These are phyloP conservation scores for Bathynomus jamesi DNA, from an alignment of 1,140 invertebrate genomes.

Conservation along the genomic window DNA sequence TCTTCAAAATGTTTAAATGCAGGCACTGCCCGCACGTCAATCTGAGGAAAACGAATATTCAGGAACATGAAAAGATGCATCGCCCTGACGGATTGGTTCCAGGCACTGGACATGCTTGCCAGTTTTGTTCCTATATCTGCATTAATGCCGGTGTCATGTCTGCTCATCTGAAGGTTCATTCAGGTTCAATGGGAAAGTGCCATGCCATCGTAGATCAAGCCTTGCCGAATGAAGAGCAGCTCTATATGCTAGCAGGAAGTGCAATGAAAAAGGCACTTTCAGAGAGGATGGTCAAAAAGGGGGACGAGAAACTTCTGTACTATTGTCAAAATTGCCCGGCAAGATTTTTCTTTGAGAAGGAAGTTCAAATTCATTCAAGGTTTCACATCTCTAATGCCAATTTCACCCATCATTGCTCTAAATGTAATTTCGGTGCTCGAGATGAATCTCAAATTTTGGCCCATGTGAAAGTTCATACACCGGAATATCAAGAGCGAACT, in stretches of 20 bases:
- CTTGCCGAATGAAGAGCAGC: conserved; percentile 57
- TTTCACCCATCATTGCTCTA: conserved; percentile 58
- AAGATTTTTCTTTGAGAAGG: conserved; percentile 56
- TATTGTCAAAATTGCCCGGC: conserved; percentile 63
- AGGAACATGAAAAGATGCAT: conserved; percentile 81
- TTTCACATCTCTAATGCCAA: conserved; percentile 54
- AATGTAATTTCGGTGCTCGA: conserved; percentile 67
- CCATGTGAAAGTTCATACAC: conserved; percentile 67
- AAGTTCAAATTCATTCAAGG: conserved; percentile 57
- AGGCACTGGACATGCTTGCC: conserved; percentile 48
- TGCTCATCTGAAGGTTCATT: conserved; percentile 69
- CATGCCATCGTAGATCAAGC: conserved; percentile 59
- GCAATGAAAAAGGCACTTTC: conserved; percentile 5
- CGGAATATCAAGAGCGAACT: conserved; percentile 69
- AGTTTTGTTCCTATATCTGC: conserved; percentile 72
- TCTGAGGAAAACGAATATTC: conserved; percentile 63
- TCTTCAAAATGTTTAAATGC: conserved; percentile 77
- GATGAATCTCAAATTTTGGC: conserved; percentile 58
- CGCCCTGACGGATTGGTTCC: conserved; percentile 43
- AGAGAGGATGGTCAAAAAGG: not conserved
- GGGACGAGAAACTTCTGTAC: conserved; percentile 43
- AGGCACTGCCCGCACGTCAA: conserved; percentile 76
- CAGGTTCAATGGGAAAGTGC: conserved; percentile 58
- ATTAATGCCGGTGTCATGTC: conserved; percentile 64
- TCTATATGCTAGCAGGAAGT: conserved; percentile 49